A percentile compares a stretch with the other conserved stretches of the same genome.
phyloP scores from a whole-genome alignment of 2,797 vertebrate species.

The Squalus acanthias region DNA sequence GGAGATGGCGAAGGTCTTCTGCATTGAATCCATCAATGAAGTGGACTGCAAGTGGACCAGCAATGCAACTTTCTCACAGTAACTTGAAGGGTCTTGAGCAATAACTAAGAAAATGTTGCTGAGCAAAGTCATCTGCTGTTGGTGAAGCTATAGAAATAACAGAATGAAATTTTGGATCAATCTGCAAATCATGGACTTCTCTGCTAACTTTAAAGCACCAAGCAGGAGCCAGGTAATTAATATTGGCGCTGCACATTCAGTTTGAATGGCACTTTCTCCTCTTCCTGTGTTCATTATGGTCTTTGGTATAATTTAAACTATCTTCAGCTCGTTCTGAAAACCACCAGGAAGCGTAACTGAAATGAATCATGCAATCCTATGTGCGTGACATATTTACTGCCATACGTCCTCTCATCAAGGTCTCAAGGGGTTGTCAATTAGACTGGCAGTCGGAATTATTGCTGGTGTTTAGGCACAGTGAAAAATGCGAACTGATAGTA shows the following conservation, averaged over 20 bases:
- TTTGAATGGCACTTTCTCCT: not conserved
- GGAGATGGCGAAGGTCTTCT: not conserved
- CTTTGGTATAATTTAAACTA: not conserved
- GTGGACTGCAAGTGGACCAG: not conserved
- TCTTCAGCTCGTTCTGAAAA: not conserved
- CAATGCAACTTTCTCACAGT: too few species aligned
- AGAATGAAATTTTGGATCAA: not conserved
- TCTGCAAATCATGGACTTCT: not conserved
- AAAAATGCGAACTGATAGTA: slow-evolving; percentile 1
- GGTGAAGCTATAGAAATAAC: not conserved
- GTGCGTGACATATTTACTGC: slow-evolving; percentile 25
- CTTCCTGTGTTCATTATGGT: not conserved
- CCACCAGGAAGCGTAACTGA: not conserved
- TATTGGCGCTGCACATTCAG: not conserved
- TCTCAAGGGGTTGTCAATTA: slow-evolving; percentile 31
- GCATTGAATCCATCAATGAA: not conserved
- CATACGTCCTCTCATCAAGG: not conserved
- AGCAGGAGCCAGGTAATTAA: not conserved
- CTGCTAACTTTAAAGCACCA: not conserved
- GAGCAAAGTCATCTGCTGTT: not conserved
- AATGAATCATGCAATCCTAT: slow-evolving; percentile 21
- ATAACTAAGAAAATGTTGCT: not conserved
- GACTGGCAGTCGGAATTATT: not conserved
- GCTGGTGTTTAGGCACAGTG: slow-evolving; percentile 6
- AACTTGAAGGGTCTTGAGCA: not conserved